Evolutionary conservation across 2,113 vertebrate genomes (phyloP).

Genomic region (Rhinopithecus roxellana): DNA sequence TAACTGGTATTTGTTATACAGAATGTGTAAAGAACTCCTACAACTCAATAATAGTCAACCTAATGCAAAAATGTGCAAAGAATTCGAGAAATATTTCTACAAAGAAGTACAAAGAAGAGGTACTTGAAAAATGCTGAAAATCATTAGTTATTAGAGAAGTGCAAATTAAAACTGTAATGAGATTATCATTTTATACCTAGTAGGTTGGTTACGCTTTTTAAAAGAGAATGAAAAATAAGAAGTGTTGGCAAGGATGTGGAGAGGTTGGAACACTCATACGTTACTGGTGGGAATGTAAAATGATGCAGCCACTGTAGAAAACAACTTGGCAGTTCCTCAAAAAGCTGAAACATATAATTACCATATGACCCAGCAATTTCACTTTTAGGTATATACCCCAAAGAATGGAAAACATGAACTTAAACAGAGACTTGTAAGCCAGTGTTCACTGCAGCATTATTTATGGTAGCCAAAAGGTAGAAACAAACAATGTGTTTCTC

Average conservation of each 20-base stretch:
- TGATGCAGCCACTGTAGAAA: background rate
- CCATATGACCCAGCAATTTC: background rate
- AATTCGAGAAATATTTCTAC: background rate
- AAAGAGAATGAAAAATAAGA: background rate
- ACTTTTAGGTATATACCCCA: background rate
- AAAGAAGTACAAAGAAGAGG: background rate
- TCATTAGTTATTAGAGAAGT: background rate
- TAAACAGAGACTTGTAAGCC: background rate
- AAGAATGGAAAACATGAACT: background rate
- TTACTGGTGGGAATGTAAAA: conserved; percentile 2
- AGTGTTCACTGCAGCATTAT: background rate
- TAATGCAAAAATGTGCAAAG: background rate
- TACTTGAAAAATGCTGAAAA: background rate
- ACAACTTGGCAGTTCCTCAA: background rate
- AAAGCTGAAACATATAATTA: background rate
- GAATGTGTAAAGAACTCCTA: background rate
- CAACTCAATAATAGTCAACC: background rate
- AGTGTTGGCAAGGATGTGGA: background rate
- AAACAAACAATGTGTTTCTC: background rate
- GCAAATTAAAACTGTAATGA: background rate
- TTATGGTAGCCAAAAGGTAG: background rate
- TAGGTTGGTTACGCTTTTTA: background rate
- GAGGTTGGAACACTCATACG: background rate
- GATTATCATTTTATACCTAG: background rate
- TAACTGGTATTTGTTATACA: background rate